Base-by-base conservation (phyloP, 2,797 vertebrate species). In the Urosaurus nigricauda region DNA sequence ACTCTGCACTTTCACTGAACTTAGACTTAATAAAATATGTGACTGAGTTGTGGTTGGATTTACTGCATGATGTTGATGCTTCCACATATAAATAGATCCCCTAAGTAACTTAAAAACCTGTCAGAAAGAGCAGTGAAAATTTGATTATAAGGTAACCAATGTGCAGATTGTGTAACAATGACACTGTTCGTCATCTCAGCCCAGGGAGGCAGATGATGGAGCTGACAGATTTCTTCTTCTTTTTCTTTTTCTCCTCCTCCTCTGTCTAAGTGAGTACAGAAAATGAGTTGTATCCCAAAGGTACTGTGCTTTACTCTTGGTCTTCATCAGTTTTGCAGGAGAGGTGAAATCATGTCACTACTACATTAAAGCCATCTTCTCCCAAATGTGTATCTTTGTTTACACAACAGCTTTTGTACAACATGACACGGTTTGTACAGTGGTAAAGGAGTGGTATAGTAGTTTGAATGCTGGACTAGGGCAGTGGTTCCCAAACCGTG, bases 1-100 rank as follows among this genome's bases (percentile, higher is more conserved):
- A 97, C 96, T 95, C 96, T 99, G 98, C 98, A 99, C 98, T 99
- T 97, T 98, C 97, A 96, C 97, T 99, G 98, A 99, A 99, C 98
- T 98, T 97, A 97, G 97, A 97, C 97, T 98, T 98, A 97, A 98
- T 98, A 98, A 98, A 98, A 97, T 96, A 97, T 94, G 96, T 96
- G 97, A 96, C 97, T 96, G 96, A 96, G 97, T 97, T 97, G 96
- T 97, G 97, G 97, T 97, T 97, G 97, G 98, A 98, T 98, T 98
- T 98, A 98, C 98, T 97, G 98, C 97, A 97, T 96, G 97, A 98
- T 97, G 97, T 97, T 97, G 98, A 98, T 98, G 97, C 98, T 97
- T 97, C 97, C 97, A 96, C 97, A 96, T 97, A 98, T 96, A 98
- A 97, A 97, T 95, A 97, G 96, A 97, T 97, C 98, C 98, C 98